Base-by-base conservation (phyloP, 2,113 vertebrate genomes). In the Scartelaos histophorus region DNA sequence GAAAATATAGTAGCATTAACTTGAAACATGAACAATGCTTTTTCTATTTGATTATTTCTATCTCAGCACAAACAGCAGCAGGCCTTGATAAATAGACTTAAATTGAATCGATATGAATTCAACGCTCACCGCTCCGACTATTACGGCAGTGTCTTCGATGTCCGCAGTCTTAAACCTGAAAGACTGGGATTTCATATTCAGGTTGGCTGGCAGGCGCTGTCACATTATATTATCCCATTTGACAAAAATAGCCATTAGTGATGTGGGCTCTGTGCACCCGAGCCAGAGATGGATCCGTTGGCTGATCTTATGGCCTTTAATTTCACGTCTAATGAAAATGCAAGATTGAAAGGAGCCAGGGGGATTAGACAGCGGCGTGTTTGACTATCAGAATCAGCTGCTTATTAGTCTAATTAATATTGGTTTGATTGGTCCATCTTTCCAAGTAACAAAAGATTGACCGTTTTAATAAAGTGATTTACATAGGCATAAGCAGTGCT, bases 351-450 rank as follows among this genome's bases (percentile, higher is more conserved):
- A 66, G 61, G 57, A 66, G 69, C 35, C 62, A 58, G 74, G 71
- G 70, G 73, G 78, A 64, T 82, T 70, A 76, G 75, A 51, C 19
- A 35, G 54, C 58, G 74, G 74, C 73, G 71, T 80, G 77, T 82
- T 71, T 78, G 68, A 47, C 61, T 76, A 74, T 89, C 73, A 86
- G 79, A 81, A 78, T 79, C 69, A 77, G 67, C 73, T 80, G 64
- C 76, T 86, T 82, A 85, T 90, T 86, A 85, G 67, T 69, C 54
- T 85, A 88, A 87, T 89, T 87, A 67, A 58, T 75, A 77, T 82
- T 82, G 21, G 80, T 87, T 85, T 85, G 75, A 70, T 66, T 68
- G 22, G 56, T 78, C 74, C 77, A 77, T 85, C 70, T 69, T 74
- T 83, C 76, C 70, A 76, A 67, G 24, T 85, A 85, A 82, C 87